Base-by-base conservation (phyloP, 2,888 invertebrate species). In the Drosophila kanekoi region DNA sequence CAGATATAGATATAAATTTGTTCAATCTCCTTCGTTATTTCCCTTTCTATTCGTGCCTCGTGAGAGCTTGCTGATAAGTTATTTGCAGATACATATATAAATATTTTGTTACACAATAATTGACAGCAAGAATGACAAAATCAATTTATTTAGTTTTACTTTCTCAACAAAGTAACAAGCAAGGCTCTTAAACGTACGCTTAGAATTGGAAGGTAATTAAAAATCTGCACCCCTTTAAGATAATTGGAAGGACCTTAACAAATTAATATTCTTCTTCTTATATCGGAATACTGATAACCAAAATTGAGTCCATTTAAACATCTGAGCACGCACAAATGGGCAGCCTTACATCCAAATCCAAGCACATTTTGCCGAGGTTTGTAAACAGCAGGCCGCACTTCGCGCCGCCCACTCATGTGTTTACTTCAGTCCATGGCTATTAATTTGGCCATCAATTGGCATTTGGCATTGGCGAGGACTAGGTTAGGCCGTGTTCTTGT, bases 401-500 rank as follows among this genome's bases (percentile, higher is more conserved):
- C 9, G 14, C 40, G 33, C 4, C 38, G 43, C 38, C 28, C 48
- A 41, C 47, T 16, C 23, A 13, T 33, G 16, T 49, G 9, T 41
- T 20, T 38, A 5, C 35, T 2, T 9, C 8, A 20, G 49, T 47
- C 49, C 48, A 8, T 41, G 45, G 35, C 62, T 57, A 63, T 72
- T 59, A 77, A 62, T 56, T 28, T 43, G 49, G 13, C 56, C 66
- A 72, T 67, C 67, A 67, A 75, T 75, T 77, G 67, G 40, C 23
- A 45, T 45, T 53, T 35, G 43, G 16, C 58, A 57, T 49, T 47
- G 72, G 33, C 65, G 28, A 41, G 23, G 32, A 20, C 20, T 44
- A 35, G 40, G 28, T 44, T 41, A 13, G 56, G 41, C 14, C n/a
- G 23, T 49, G 48, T 4, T 49, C 56, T 10, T 49, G 45, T 47